Base-by-base conservation (phyloP, 2,113 vertebrate species). In the Ophiodon elongatus region DNA sequence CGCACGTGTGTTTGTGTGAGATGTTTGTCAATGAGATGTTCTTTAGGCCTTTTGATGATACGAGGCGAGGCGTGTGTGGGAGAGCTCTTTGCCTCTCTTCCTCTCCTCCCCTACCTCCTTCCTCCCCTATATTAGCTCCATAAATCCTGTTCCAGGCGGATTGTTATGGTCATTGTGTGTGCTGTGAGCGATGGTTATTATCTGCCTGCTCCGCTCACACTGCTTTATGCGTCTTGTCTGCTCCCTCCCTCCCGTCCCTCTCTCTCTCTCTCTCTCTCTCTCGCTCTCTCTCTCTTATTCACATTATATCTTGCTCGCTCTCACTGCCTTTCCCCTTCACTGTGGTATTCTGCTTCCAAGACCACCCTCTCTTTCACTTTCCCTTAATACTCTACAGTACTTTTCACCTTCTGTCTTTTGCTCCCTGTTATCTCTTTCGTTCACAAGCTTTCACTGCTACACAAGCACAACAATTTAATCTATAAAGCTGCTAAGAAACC, bases 161-260 rank as follows among this genome's bases (percentile, higher is more conserved):
- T 94, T 93, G 94, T 95, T 94, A 93, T 95, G 95, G 94, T 95
- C 94, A 95, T 93, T 94, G 94, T 94, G 93, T 94, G 91, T 85
- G 94, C 93, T 87, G 90, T 95, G 95, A 95, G 94, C 85, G 87
- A 95, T 95, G 94, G 94, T 94, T 95, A 95, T 95, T 95, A 95
- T 94, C 92, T 80, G 86, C 76, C 85, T 85, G 84, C 87, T 92
- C 90, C 76, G 83, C 91, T 94, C 92, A 69, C 84, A 85, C 88
- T 92, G 84, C 87, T 96, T 95, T 94, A 95, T 95, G 88, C 47
- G 86, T 91, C 88, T 94, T 50, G 85, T 92, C 90, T 89, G 88
- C 85, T 75, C 84, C 71, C 73, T 68, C 73, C 59, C 83, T 75
- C 73, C 41, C 27, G 6, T 80, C 71, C 72, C 65, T 69, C 19